These are phyloP conservation scores for Homarus gammarus DNA, from an alignment of 2,888 invertebrate genomes.

Conservation along the genomic window DNA sequence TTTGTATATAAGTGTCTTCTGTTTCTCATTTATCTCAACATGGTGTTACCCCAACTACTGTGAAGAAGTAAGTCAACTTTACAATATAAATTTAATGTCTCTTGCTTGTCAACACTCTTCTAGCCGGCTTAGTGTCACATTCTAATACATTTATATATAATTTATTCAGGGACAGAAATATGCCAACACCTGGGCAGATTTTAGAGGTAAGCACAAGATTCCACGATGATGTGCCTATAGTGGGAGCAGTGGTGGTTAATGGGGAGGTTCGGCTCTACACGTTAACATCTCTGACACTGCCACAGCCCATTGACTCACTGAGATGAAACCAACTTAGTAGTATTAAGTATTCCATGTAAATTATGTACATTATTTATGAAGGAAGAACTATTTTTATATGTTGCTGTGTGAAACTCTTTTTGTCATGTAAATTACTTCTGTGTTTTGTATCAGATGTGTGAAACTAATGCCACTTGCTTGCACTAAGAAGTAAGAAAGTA, in stretches of 20 bases:
- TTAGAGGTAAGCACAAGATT: constrained; percentile 51
- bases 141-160: background rate
- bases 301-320: background rate
- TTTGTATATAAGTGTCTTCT: too few relatives aligned
- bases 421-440: too few relatives aligned
- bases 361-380: too few relatives aligned
- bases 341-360: background rate
- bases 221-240: constrained; percentile 38
- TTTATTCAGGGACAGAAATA: constrained; percentile 22
- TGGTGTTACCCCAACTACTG: too few relatives aligned
- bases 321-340: constrained; percentile 1
- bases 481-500: too few relatives aligned
- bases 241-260: constrained; percentile 34
- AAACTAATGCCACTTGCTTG: too few relatives aligned
- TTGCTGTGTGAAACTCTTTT: too few relatives aligned
- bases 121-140: background rate
- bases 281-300: constrained; percentile 39
- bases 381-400: too few relatives aligned
- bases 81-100: too few relatives aligned
- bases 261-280: constrained; percentile 66
- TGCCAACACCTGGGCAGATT: constrained; percentile 55
- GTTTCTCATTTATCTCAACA: too few relatives aligned
- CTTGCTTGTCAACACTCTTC: background rate
- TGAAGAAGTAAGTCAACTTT: too few relatives aligned
- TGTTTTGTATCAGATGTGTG: too few relatives aligned